A percentile compares a stretch with the other conserved stretches of the same genome.
Evolutionary conservation across 2,797 vertebrate species (phyloP).

Genomic region (Momotus momota): DNA sequence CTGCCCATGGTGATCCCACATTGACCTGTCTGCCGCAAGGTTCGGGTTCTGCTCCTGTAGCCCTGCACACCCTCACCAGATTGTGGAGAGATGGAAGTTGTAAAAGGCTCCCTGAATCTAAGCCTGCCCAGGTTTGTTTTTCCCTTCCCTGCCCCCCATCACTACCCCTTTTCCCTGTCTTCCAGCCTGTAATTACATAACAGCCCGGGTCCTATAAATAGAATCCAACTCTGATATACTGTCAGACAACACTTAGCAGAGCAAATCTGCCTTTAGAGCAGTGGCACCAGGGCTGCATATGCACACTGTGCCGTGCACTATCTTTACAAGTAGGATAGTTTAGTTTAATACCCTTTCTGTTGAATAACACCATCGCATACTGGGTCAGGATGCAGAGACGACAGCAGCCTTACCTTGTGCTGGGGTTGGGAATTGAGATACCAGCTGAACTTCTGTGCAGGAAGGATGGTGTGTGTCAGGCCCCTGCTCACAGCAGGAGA

Average conservation of each 20-base stretch:
- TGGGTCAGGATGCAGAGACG: not conserved
- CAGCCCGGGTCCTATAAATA: not conserved
- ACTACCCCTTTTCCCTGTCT: not conserved
- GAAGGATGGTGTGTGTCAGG: not conserved
- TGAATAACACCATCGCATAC: conserved; percentile 58
- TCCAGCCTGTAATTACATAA: not conserved
- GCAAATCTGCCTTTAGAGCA: conserved; percentile 65
- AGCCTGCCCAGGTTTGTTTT: not conserved
- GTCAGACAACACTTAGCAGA: conserved; percentile 60
- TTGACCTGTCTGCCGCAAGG: accelerated
- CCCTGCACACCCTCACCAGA: not conserved
- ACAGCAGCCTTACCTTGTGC: conserved; percentile 13
- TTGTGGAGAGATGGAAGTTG: not conserved
- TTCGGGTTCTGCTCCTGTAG: not conserved
- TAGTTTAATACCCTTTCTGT: conserved; percentile 70
- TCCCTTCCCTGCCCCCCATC: not conserved
- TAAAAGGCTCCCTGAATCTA: not conserved
- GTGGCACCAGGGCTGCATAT: conserved; percentile 62
- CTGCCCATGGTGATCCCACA: not conserved
- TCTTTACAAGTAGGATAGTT: conserved; percentile 73
- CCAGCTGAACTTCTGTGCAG: not conserved
- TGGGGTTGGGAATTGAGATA: not conserved
- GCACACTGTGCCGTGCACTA: conserved; percentile 43
- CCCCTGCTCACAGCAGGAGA: not conserved
- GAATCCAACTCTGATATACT: conserved; percentile 11